Evolutionary conservation across 1,140 invertebrate genomes (phyloP), one percentile per base, ranked within the genome.

Genomic region (Ganaspis sp.): DNA sequence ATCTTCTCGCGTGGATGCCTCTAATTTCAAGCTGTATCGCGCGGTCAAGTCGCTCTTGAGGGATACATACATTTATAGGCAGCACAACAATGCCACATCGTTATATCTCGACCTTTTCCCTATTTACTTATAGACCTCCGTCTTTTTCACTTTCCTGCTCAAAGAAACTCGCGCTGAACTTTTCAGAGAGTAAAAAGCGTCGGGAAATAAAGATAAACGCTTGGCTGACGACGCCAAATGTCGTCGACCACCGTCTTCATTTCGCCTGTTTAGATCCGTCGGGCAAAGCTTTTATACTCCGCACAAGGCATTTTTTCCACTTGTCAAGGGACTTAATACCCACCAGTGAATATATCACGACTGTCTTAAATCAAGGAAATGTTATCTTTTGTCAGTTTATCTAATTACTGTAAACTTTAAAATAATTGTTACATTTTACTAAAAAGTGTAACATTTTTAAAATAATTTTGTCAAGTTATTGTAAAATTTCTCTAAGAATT

Each of bases 1-100:
- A 89, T 90, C 87, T 88, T 88, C 87, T 87, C 86, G 85, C 86
- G 87, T 87, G 87, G 85, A 84, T 86, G 82, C 85, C 85, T 84
- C 85, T 87, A 89, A 90, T 90, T 89, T 83, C 77, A 69, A 83
- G 81, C 84, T 83, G 83, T 80, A 84, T 83, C 81, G 81, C 80
- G 12, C 26, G 37, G 58, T 64, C 58, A 34, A 34, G 58, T 64
- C 26, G 58, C 15, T n/a, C 21, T 26, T n/a, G 26, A 29, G 23
- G 23, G 15, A 12, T 4, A 4, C 12, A n/a, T 4, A n/a, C 12
- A 26, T 8, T 12, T 54, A 54, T 54, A 19, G 23, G 11, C 9
- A 64, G 58, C 23, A n/a, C 9, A 64, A 64, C 58, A 64, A 64
- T 29, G 58, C 23, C 58, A 64, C 58, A 29, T 64, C 58, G 58